Evolutionary conservation across 2,113 vertebrate species (phyloP), one percentile per base, ranked within the genome.

Genomic region (Embiotoca jacksoni): DNA sequence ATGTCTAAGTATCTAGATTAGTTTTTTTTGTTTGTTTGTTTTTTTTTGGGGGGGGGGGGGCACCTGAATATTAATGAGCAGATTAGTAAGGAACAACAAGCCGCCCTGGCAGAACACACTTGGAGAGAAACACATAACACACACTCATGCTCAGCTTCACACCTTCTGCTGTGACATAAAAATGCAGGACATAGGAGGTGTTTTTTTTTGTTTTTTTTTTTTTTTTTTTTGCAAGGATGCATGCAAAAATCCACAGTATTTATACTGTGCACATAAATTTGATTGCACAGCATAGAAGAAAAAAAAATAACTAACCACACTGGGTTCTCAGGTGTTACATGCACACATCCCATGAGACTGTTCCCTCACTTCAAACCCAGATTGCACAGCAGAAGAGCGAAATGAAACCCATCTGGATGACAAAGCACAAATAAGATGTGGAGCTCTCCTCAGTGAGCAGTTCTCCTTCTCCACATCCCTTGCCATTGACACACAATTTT

Each of bases 401-500:
- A 83, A 85, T 81, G 81, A 87, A 89, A 69, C 44, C 76, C 74
- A 88, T 92, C 79, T 78, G 81, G 81, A 89, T 94, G 91, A 93
- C 91, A 91, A 90, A 88, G 92, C 91, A 92, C 82, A 91, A 91
- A 92, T 59, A 86, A 88, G 78, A 87, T 64, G n/a, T 68, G 66
- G 57, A 88, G 36, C 70, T 74, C 66, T 83, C 78, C 52, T 77
- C 73, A 62, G 71, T 56, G 54, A 68, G 80, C 47, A 68, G 74
- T 67, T 71, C 30, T 30, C 30, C 39, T 55, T 53, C 64, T 59
- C 58, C 53, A 52, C 63, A 13, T 82, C 70, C 30, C 58, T 39
- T 83, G 57, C 74, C 81, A 82, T 8, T 39, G 49, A 65, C 65
- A 53, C 66, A 67, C 81, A 75, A 31, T 91, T 87, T 78, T 44